A percentile compares a stretch with the other conserved stretches of the same genome.
These are phyloP conservation scores for Boloria euphrosyne DNA, from an alignment of 2,888 invertebrate genomes.

Conservation along the genomic window DNA sequence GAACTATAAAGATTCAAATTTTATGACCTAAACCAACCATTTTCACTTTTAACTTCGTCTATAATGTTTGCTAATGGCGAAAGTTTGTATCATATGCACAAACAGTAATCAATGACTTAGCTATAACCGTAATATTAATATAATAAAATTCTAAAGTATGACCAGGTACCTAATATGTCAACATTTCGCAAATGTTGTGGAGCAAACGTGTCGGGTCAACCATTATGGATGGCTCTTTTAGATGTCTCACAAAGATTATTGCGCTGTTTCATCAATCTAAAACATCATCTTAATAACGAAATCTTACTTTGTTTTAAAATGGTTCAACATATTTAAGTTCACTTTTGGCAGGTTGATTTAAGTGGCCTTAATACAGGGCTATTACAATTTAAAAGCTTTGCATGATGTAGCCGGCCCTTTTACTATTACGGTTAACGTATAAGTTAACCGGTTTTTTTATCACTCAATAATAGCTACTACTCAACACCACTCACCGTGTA, in stretches of 20 bases:
- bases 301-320: constrained; percentile 20
- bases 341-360: constrained; percentile 25
- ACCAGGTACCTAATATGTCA: constrained; percentile 36
- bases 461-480: constrained; percentile 15
- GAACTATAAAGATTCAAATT: constrained; percentile 25
- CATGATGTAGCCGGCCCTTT: constrained; percentile 21
- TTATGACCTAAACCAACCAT: constrained; percentile 25
- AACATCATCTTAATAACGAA: constrained; percentile 48
- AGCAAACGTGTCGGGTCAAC: constrained; percentile 49
- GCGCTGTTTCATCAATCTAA: constrained; percentile 54
- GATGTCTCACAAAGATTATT: constrained; percentile 53
- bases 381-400: constrained; percentile 20
- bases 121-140: background rate
- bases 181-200: constrained; percentile 47
- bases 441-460: constrained; percentile 21
- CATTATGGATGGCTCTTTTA: constrained; percentile 51
- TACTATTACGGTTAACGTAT: constrained; percentile 4
- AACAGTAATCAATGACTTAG: too few relatives aligned
- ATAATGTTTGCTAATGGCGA: background rate
- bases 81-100: background rate
- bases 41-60: constrained; percentile 5
- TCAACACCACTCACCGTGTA: background rate
- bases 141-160: constrained; percentile 1
- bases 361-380: constrained; percentile 16
- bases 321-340: constrained; percentile 16